These are phyloP conservation scores for Zelleria hepariella DNA, from an alignment of 2,888 invertebrate genomes.

Conservation along the genomic window DNA sequence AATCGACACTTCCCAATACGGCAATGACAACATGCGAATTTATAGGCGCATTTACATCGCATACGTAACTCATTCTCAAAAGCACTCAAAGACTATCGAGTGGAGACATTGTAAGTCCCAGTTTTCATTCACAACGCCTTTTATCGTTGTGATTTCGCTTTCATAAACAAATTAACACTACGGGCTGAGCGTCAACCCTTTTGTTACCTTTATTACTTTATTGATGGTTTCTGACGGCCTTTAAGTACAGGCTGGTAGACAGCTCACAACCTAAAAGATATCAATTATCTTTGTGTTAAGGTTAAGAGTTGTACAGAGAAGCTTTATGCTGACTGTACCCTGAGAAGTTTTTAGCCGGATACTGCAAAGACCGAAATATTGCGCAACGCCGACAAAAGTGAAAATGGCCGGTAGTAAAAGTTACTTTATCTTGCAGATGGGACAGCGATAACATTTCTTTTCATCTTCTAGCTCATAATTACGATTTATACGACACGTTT, in stretches of 20 bases:
- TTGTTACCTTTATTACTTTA: slow-evolving; percentile 57
- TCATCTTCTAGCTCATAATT: neutral
- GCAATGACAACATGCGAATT: neutral
- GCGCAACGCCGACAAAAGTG: slow-evolving; percentile 66
- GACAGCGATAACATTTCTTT: neutral
- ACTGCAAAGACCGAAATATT: slow-evolving; percentile 21
- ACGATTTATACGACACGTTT: neutral
- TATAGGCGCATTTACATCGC: neutral
- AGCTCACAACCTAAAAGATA: neutral
- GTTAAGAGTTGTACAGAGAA: neutral
- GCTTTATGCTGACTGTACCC: neutral
- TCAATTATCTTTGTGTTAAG: neutral
- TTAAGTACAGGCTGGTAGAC: neutral
- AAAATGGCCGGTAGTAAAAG: slow-evolving; percentile 28
- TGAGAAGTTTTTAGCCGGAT: neutral
- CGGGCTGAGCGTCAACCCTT: slow-evolving; percentile 53
- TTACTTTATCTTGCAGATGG: neutral
- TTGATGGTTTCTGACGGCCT: slow-evolving; percentile 13
- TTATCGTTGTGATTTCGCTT: slow-evolving; percentile 22
- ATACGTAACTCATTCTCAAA: neutral
- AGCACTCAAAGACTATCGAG: neutral
- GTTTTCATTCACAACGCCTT: slow-evolving; percentile 1
- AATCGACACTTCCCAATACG: neutral
- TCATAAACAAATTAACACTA: slow-evolving; percentile 58
- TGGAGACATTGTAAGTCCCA: neutral